Conservation (phyloP, 2,888 invertebrate species). For the Cataglyphis livida region DNA sequence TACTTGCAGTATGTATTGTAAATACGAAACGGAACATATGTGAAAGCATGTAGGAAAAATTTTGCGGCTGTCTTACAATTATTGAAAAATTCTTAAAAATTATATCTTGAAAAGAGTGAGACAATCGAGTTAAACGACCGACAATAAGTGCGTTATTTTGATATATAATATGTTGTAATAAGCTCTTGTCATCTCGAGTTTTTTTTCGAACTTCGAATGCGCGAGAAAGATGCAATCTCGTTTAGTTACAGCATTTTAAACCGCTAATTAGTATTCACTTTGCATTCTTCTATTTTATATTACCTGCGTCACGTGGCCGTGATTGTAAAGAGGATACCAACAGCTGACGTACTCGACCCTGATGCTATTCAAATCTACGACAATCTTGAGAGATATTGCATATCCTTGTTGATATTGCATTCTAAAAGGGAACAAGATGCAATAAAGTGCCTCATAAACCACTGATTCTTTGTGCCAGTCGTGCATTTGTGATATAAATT, state of each 20-base stretch:
- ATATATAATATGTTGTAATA: neutral
- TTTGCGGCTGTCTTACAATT: neutral
- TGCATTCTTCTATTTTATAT: neutral
- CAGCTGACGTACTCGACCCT: neutral
- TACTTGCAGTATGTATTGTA: neutral
- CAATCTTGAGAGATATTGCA: neutral
- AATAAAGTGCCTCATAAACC: neutral
- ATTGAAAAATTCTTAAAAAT: neutral
- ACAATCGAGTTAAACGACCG: constrained; percentile 6
- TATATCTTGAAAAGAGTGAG: neutral
- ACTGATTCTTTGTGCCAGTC: neutral
- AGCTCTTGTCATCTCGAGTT: neutral
- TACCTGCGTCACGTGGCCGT: constrained; percentile 52
- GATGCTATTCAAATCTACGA: constrained; percentile 1
- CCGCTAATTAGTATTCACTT: constrained; percentile 51
- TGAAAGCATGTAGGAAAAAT: neutral
- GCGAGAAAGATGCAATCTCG: neutral
- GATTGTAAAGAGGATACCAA: neutral
- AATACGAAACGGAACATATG: neutral
- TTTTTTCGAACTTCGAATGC: neutral
- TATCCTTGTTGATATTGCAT: neutral
- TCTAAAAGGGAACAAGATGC: neutral
- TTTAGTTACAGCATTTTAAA: neutral
- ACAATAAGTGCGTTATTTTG: neutral
- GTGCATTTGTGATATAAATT: constrained; percentile 5